Base-by-base conservation (phyloP, 2,113 vertebrate genomes). In the Aegotheles bennettii region DNA sequence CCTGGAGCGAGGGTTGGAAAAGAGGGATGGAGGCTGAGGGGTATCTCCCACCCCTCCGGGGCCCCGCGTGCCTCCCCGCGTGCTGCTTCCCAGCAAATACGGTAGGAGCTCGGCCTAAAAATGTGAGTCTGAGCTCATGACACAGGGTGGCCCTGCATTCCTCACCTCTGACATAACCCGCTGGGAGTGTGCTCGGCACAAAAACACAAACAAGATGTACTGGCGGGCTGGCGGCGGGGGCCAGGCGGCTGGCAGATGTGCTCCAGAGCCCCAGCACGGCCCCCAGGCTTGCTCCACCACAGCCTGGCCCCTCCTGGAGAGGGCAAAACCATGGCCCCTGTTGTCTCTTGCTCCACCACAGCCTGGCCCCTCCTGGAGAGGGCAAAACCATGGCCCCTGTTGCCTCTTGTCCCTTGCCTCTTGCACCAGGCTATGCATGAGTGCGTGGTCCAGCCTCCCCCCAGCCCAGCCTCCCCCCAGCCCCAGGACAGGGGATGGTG, bases 151-250 rank as follows among this genome's bases (percentile, higher is more conserved):
- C 96, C 96, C 84, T 20, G 93, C 96, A 97, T 97, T 97, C 97
- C 95, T 96, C 97, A 97, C 96, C 97, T 92, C 97, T 97, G 96
- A 97, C 97, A 97, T 97, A 97, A 96, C 94, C 95, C 92, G 40
- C 96, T 93, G 95, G 95, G 96, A 97, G 96, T 68, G 94, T 61
- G 87, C 96, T 95, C 65, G 23, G 81, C 96, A 43, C 70, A 96
- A 95, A 96, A 96, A 95, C 97, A 97, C 97, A 96, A 97, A 96
- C 97, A 97, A 96, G 93, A 95, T 96, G 97, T 97, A 94, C 96
- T 93, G 31, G 65, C 53, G 75, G 93, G 92, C 91, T n/a, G 96
- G 87, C 60, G 76, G 90, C 38, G 53, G 88, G 90, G 69, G 84
- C 93, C 92, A 43, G 76, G 83, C 93, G 1, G 76, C 61, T 95